Evolutionary conservation across 2,888 invertebrate species (phyloP), one percentile per base, ranked within the genome.

Genomic region (Drosophila peninsularis): DNA sequence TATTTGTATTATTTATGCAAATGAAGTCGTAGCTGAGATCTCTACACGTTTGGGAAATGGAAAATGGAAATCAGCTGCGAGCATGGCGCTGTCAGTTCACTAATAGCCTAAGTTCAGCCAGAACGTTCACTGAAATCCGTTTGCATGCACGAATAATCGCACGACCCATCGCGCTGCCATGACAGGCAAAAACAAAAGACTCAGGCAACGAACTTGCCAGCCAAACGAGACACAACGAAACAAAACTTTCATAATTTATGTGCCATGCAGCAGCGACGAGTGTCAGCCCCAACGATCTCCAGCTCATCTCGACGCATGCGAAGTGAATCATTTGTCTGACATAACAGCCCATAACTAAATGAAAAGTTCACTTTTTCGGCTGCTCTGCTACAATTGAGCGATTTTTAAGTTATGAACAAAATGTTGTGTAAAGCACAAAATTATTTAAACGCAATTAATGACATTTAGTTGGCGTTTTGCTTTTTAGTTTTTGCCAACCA

Each of bases 361-460:
- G 53, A 77, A 75, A 63, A 63, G 37, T 57, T 71, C 7, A 55
- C 24, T 47, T 42, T 27, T 60, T 45, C 9, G 10, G 10, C 30
- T 30, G 55, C 44, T 76, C 67, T 75, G 88, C 69, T 72, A 76
- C 88, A 85, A 85, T 88, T 77, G 89, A 90, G 84, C 87, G 88
- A 84, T 76, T 84, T 88, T 64, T 58, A 42, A 63, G 62, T 65
- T 81, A 84, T 69, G 78, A 69, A 55, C 60, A 75, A 74, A 85
- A 78, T 61, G 49, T 79, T 87, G 78, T 69, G 71, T 41, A 87
- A 87, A 77, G 10, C 19, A 42, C 32, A 44, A 56, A 36, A 67
- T 67, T 64, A 66, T 89, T 89, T 79, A 86, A 90, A 68, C 72
- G 70, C 81, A 90, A 88, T 85, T 85, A 86, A 85, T 85, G 80